These are phyloP conservation scores for Macrotis lagotis DNA, from an alignment of 2,113 vertebrate species.

Conservation along the genomic window DNA sequence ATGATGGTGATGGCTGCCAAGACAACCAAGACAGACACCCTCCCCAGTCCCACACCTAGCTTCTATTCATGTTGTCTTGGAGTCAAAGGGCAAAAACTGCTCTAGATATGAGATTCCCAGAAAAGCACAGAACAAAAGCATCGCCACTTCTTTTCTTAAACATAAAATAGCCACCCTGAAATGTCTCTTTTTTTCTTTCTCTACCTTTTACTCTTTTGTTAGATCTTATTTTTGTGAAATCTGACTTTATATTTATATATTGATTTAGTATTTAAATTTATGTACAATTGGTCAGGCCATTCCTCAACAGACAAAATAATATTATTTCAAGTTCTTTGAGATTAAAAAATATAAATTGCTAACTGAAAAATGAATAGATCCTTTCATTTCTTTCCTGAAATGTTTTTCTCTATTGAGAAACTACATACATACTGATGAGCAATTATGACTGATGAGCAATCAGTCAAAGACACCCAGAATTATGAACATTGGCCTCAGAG, in stretches of 20 bases:
- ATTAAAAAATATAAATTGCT: too few relatives aligned
- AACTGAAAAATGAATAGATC: neutral
- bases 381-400: neutral
- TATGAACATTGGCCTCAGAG: neutral
- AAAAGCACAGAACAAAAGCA: neutral
- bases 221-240: neutral
- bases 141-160: neutral
- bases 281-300: neutral
- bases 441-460: neutral
- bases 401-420: neutral
- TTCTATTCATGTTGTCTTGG: neutral
- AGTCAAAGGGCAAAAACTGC: neutral
- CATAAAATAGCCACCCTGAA: too few relatives aligned
- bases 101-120: neutral
- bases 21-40: neutral
- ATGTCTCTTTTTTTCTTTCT: neutral
- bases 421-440: neutral
- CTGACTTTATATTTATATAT: neutral
- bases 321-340: neutral
- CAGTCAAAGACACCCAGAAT: neutral
- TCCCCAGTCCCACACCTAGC: neutral
- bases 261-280: neutral
- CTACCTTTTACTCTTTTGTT: neutral
- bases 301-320: neutral
- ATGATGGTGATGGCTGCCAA: neutral